Evolutionary conservation across 2,113 vertebrate species (phyloP), one percentile per base, ranked within the genome.

Genomic region (Paracanthobrama guichenoti): DNA sequence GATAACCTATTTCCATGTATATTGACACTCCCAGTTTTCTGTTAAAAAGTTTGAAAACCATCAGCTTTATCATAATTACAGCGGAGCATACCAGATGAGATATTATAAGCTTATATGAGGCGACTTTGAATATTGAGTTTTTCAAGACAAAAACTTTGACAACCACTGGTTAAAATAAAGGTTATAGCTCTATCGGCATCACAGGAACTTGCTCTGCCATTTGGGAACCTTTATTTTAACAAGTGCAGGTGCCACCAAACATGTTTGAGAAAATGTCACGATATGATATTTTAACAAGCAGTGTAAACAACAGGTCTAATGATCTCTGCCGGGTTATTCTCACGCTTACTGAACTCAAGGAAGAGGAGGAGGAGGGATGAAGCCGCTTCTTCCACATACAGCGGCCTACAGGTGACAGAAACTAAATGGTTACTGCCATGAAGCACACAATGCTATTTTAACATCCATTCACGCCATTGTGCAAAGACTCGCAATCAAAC

Each of bases 201-300:
- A 42, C 64, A 20, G 18, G 31, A 69, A 69, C 22, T 8, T 73
- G 71, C 12, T 73, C 42, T 73, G 5, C 2, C 42, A 72, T 46
- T 72, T 72, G 42, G 39, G 11, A 72, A 72, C 67, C 22, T 44
- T 72, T 72, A 14, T 72, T 46, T 46, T 46, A 44, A 72, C 39
- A 44, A 24, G 69, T 53, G 73, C 73, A 55, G 24, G 10, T 31
- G 50, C 48, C 24, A 76, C 16, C 26, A 35, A 76, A 22, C 16
- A 55, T 76, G 73, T 64, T 44, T 6, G n/a, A 46, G 22, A 20
- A 64, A 80, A 64, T 66, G 78, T 66, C 39, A 79, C 14, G 24
- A 26, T 3, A 76, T 48, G 59, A 42, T 79, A 79, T 79, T 64
- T 79, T 48, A 80, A 64, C 78, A 80, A 48, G 78, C 78, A 26